Base-by-base conservation (phyloP, 1,140 invertebrate species). In the Aphidius ervi region DNA sequence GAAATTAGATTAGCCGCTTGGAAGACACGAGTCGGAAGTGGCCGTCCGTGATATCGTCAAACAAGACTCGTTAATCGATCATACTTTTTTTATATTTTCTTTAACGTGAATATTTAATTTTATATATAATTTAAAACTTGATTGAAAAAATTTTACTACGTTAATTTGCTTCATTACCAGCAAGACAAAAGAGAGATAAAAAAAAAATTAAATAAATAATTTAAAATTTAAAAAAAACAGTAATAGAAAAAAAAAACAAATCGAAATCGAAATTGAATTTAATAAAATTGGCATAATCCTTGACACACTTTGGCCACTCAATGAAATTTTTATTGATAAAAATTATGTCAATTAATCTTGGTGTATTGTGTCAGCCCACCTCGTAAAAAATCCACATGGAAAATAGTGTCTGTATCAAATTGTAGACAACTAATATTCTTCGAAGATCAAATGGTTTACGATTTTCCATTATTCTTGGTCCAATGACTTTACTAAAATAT, bases 371-470 rank as follows among this genome's bases (percentile, higher is more conserved):
- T 16, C 16, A 16, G 16, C 16, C 16, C 74, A 95, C 93, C 86
- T 94, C 91, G 75, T 93, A 94, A 79, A 93, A 94, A 80, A 97
- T 92, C 90, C 93, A 96, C 43, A 87, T 82, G 71, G 91, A 94
- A 75, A 96, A 93, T 62, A 95, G 67, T 7, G 94, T 94, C 78
- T 97, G 92, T 68, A 90, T 77, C 56, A 92, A 82, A 79, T 98
- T 98, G 78, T 98, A 98, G 59, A 89, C 74, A 67, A 97, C 87
- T 70, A 97, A 86, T 59, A 91, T 71, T 63, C 85, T 82, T 58
- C 92, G 85, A 50, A 98, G 84, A 66, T 95, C 84, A 79, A 94
- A 93, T 40, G 95, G 90, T 80, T 94, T 90, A 58, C 92, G 83
- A 72, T 95, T 90, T 66, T 91, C 89, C 95, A 98, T 98, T 46